Conservation (phyloP, 2,888 invertebrate genomes). For the Nezara viridula region DNA sequence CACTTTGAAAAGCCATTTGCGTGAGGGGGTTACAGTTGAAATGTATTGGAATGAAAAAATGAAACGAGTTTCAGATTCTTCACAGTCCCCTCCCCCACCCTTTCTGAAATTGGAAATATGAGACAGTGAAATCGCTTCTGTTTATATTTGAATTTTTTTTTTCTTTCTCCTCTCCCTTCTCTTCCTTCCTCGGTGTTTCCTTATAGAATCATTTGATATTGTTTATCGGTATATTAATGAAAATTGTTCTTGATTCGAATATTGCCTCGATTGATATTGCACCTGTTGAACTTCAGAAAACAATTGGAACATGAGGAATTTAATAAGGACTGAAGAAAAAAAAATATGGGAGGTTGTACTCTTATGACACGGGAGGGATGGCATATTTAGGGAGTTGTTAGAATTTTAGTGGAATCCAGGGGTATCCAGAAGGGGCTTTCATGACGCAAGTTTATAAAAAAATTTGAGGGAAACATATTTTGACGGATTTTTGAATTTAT, state of each 20-base stretch:
- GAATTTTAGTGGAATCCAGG: too few relatives aligned
- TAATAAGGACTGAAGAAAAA: too few relatives aligned
- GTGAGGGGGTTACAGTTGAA: neutral
- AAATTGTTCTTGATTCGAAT: neutral
- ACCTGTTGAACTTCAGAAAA: neutral
- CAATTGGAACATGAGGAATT: too few relatives aligned
- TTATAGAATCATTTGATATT: conserved; percentile 12
- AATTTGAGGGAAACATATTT: too few relatives aligned
- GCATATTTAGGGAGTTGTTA: too few relatives aligned
- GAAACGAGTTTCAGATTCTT: conserved; percentile 30
- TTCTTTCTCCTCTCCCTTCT: neutral
- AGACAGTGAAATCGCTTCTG: neutral
- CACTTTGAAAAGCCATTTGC: conserved; percentile 13
- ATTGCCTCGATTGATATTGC: neutral
- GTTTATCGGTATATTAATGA: neutral
- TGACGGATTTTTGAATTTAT: too few relatives aligned
- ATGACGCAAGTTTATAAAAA: too few relatives aligned
- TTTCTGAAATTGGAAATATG: conserved; percentile 29
- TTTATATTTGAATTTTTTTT: conserved; percentile 12
- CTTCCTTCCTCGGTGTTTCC: neutral
- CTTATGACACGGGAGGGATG: too few relatives aligned
- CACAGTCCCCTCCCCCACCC: neutral
- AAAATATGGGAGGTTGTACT: too few relatives aligned
- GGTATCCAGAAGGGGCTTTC: too few relatives aligned
- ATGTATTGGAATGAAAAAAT: conserved; percentile 32